Evolutionary conservation across 1,140 invertebrate genomes (phyloP), one percentile per base, ranked within the genome.

Genomic region (Formica exsecta): DNA sequence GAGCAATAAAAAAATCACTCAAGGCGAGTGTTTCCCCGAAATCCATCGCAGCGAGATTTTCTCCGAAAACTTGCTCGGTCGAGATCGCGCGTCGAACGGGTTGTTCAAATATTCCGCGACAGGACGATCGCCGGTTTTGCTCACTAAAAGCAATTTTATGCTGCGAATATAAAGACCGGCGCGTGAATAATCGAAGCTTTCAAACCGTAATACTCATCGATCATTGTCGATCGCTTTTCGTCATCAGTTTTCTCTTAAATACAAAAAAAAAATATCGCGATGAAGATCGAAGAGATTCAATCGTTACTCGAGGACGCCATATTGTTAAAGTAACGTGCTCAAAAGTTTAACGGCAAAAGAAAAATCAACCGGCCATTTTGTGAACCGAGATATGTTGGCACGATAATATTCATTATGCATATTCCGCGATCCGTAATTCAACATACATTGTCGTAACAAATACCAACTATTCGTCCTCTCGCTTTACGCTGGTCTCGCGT

Each of bases 271-370:
- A 32, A 32, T 44, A 68, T 89, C 61, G 66, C 68, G 57, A 16
- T 25, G 41, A 64, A 59, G 11, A 65, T 68, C 54, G 54, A 61
- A 59, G 36, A 59, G 48, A 61, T 13, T 66, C 80, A 16, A 13
- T 62, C 59, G 71, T 64, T 59, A 44, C 7, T 89, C 68, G 11
- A 65, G 6, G 65, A 59, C 75, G 88, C 86, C 80, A 90, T 90
- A 75, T 90, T 90, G 88, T 85, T 25, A 22, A 5, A n/a, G 29
- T 74, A 59, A 76, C 57, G 41, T 77, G 77, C 86, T 75, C 8
- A 66, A 89, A 48, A 48, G 7, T 48, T 16, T 48, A 44, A 44
- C 11, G 44, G 13, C 48, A 51, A 51, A 16, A 29, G 25, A 44
- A 44, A 51, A 19, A 51, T 51, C 4, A 4, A 83, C 25, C 25